Percentiles rank a stretch among this genome's conserved stretches.
phyloP scores from a whole-genome alignment of 2,888 invertebrate genomes.

The Calameuta filiformis region DNA sequence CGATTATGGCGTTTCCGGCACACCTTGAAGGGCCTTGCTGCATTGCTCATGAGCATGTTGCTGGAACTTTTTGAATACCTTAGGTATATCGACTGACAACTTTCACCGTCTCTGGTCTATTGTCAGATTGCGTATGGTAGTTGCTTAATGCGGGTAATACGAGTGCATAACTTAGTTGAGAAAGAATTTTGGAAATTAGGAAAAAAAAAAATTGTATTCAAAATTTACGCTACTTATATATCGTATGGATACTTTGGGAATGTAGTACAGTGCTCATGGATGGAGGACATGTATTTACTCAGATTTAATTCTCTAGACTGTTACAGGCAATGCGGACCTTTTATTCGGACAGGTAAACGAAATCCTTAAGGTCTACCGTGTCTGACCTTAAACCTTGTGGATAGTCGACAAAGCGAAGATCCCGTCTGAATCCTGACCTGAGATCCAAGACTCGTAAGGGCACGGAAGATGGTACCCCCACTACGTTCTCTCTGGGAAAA shows the following conservation, averaged over 20 bases:
- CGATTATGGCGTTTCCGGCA: not conserved
- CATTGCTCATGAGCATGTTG: not conserved
- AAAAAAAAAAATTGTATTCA: not conserved
- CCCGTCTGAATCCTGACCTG: not conserved
- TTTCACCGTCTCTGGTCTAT: not conserved
- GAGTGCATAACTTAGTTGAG: not conserved
- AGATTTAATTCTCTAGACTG: not conserved
- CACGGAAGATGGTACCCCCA: not conserved
- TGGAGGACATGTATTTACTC: not conserved
- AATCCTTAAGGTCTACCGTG: not conserved
- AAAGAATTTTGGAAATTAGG: not conserved
- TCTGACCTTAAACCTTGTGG: not conserved
- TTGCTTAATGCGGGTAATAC: not conserved
- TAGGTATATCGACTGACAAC: not conserved
- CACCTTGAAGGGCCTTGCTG: not conserved
- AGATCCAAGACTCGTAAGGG: not conserved
- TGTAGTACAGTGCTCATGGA: not conserved
- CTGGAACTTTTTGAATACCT: not conserved
- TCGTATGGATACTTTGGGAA: not conserved
- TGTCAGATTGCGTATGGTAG: not conserved
- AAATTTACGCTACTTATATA: not conserved
- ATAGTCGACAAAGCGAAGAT: not conserved
- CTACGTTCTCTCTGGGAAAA: not conserved
- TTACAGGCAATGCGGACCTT: not conserved
- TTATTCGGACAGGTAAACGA: not conserved